Evolutionary conservation across 1,140 invertebrate genomes (phyloP), one percentile per base, ranked within the genome.

Genomic region (Apis florea): DNA sequence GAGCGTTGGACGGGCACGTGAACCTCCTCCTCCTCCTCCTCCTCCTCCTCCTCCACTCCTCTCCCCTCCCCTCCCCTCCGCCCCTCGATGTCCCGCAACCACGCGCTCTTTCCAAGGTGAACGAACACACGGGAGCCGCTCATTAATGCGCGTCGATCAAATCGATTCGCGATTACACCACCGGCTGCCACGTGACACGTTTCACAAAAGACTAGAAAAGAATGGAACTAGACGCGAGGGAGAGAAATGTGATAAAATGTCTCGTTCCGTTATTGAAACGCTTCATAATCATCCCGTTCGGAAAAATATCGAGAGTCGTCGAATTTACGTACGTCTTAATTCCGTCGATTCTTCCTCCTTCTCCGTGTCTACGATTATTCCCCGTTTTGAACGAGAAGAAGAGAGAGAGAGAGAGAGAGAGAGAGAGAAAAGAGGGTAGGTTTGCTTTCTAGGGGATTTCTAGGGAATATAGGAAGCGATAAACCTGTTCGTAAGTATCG

Each of bases 71-170:
- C n/a, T n/a, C 5, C 0, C 31, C 31, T 40, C 31, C 5, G 0
- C 31, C 5, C 31, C 31, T 3, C 4, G 31, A 6, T 40, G 21
- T n/a, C 8, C 12, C 19, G 19, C 15, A 17, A 17, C 47, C 17
- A 5, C 21, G 24, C 51, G 64, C 67, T 40, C 67, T 51, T 49
- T n/a, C 80, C 40, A 54, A 63, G 21, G 59, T 40, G 56, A 24
- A 59, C 31, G 31, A 40, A 40, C 31, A 40, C 31, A 64, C 47
- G 64, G 64, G 47, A 69, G 72, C 64, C 83, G 59, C 81, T 86
- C 84, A 73, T 86, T 86, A 86, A 85, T 80, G 75, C 61, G 72
- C 53, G 59, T 67, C 81, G 84, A 86, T 83, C 68, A 76, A 80
- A 83, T 85, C 85, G 75, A 83, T 74, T 84, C 64, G 49, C 83